These are phyloP conservation scores for Phrynosoma platyrhinos DNA, from an alignment of 2,113 vertebrate species.

Conservation along the genomic window DNA sequence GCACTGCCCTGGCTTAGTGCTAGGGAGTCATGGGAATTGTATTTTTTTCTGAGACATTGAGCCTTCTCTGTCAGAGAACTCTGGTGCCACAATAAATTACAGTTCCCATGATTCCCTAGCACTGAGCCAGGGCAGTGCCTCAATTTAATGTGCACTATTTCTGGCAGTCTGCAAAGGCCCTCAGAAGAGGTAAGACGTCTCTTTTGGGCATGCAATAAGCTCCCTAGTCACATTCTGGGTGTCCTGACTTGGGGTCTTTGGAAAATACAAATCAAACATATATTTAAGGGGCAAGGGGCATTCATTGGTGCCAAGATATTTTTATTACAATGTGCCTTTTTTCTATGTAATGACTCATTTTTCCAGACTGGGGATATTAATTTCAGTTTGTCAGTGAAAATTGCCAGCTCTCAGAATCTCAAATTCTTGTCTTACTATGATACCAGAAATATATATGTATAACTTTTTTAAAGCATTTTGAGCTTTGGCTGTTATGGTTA, in stretches of 20 bases:
- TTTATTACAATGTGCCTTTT: constrained; percentile 54
- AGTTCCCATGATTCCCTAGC: too few species aligned
- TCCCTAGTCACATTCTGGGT: neutral
- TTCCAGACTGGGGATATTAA: constrained; percentile 52
- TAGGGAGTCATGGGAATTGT: too few species aligned
- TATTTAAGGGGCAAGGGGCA: constrained; percentile 42
- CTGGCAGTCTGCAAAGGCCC: too few species aligned
- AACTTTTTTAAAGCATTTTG: constrained; percentile 6
- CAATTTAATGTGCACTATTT: too few species aligned
- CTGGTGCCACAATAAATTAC: too few species aligned
- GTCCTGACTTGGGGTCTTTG: constrained; percentile 2
- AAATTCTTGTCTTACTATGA: constrained; percentile 13
- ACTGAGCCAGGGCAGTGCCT: too few species aligned
- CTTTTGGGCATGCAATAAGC: too few species aligned
- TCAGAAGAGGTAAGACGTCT: too few species aligned
- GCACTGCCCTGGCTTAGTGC: too few species aligned
- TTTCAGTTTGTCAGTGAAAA: constrained; percentile 65
- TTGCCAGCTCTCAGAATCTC: constrained; percentile 10
- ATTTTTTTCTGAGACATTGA: too few species aligned
- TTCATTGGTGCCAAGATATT: constrained; percentile 33
- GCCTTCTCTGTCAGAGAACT: too few species aligned
- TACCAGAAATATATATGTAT: neutral
- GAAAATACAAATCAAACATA: neutral
- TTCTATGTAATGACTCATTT: constrained; percentile 57
- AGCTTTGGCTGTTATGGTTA: neutral